Conservation (phyloP, 2,113 vertebrate species). For the Tretioscincus oriximinensis region DNA sequence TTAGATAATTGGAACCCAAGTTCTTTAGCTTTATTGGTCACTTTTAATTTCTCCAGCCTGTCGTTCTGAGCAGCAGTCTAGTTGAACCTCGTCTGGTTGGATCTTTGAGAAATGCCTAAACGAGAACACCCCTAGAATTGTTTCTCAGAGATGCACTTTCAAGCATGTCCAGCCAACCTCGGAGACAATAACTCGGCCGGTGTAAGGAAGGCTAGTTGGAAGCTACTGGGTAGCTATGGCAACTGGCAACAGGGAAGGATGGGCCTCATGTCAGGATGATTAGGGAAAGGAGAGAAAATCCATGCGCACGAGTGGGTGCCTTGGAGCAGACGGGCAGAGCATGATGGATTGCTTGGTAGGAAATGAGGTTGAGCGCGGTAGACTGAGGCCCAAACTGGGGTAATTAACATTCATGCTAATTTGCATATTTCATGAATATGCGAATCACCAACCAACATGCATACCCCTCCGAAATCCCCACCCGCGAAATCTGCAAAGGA, state of each 20-base stretch:
- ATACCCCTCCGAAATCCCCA: too few relatives aligned
- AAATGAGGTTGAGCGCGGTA: too few relatives aligned
- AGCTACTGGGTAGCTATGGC: conserved; percentile 16
- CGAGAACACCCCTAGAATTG: background rate
- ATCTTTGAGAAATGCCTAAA: too few relatives aligned
- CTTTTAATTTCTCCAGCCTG: too few relatives aligned
- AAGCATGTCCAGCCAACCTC: background rate
- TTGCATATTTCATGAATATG: too few relatives aligned
- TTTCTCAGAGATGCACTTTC: background rate
- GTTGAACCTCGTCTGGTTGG: background rate
- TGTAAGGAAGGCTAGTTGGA: background rate
- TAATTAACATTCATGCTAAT: too few relatives aligned
- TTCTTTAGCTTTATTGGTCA: too few relatives aligned
- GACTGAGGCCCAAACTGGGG: too few relatives aligned
- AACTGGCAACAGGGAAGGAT: background rate
- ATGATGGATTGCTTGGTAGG: background rate
- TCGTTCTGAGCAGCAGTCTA: too few relatives aligned
- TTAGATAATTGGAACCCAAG: too few relatives aligned
- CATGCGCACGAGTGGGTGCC: background rate
- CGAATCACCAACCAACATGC: too few relatives aligned
- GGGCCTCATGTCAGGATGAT: background rate
- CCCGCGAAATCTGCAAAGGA: too few relatives aligned
- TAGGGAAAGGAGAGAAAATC: background rate
- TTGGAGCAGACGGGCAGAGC: accelerated
- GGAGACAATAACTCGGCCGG: background rate